Evolutionary conservation across 1,140 invertebrate genomes (phyloP).

Genomic region (Eubasilissa regina): DNA sequence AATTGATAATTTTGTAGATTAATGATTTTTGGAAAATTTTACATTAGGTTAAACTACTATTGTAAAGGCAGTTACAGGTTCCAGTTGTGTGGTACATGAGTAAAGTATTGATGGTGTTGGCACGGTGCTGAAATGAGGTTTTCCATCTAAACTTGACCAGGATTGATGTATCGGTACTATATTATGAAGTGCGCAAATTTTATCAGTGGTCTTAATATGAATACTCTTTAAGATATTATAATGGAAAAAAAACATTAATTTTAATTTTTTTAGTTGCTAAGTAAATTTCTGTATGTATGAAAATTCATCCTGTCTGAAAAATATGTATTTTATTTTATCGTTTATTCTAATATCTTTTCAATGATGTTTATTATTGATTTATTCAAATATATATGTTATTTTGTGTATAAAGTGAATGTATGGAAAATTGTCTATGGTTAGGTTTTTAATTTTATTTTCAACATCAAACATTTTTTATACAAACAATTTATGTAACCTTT

Average conservation of each 20-base stretch:
- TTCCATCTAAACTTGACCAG: constrained; percentile 7
- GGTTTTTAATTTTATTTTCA: constrained; percentile 57
- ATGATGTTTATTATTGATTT: constrained; percentile 49
- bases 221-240: constrained; percentile 61
- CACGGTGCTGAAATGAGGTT: constrained; percentile 20
- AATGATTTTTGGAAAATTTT: constrained; percentile 53
- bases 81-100: not conserved
- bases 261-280: constrained; percentile 60
- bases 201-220: constrained; percentile 60
- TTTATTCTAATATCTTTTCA: constrained; percentile 40
- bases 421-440: constrained; percentile 57
- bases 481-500: constrained; percentile 50
- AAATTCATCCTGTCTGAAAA: constrained; percentile 52
- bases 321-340: constrained; percentile 56
- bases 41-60: constrained; percentile 30
- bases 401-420: constrained; percentile 60
- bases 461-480: constrained; percentile 46
- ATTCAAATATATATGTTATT: constrained; percentile 59
- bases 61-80: constrained; percentile 25
- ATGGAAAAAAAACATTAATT: constrained; percentile 55
- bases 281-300: constrained; percentile 60
- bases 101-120: constrained; percentile 17
- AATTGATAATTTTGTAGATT: constrained; percentile 39
- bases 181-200: constrained; percentile 59
- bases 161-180: constrained; percentile 49